phyloP scores from a whole-genome alignment of 2,113 vertebrate species.

The Semicossyphus pulcher region DNA sequence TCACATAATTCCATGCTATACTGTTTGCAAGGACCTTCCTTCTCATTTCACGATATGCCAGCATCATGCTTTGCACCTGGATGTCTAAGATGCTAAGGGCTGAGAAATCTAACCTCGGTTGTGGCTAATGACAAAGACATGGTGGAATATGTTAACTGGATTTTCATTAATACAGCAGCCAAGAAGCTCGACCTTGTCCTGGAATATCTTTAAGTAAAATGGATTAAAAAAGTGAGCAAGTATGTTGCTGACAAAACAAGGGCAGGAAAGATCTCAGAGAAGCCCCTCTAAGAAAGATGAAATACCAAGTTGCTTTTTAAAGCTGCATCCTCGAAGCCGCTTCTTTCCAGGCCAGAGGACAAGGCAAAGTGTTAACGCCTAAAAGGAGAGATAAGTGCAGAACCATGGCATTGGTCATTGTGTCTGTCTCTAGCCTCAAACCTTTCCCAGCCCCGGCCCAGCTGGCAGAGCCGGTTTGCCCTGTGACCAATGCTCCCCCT shows the following conservation, averaged over 20 bases:
- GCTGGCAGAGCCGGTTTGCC: background rate
- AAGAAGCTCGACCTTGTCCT: no score
- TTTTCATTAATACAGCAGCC: no score
- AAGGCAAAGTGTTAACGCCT: background rate
- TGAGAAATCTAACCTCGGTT: no score
- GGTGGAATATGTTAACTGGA: no score
- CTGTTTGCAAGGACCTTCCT: background rate
- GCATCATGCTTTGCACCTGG: background rate
- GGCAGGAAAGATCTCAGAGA: background rate
- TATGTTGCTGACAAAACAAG: no score
- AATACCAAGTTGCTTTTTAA: slow-evolving; percentile 14
- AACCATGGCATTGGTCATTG: background rate
- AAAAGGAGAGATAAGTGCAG: slow-evolving; percentile 9
- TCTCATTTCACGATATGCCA: background rate
- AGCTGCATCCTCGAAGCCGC: slow-evolving; percentile 7
- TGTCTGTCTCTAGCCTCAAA: background rate
- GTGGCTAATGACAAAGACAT: no score
- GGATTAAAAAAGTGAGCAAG: no score
- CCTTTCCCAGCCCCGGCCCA: slow-evolving; percentile 1
- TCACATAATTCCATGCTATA: background rate
- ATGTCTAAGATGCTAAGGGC: no score
- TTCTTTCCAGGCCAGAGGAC: background rate
- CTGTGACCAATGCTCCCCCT: slow-evolving; percentile 24
- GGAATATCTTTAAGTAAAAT: no score
- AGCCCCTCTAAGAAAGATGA: background rate